A percentile compares a stretch with the other conserved stretches of the same genome.
Conservation (phyloP, 2,113 vertebrate genomes). For the Stercorarius parasiticus region DNA sequence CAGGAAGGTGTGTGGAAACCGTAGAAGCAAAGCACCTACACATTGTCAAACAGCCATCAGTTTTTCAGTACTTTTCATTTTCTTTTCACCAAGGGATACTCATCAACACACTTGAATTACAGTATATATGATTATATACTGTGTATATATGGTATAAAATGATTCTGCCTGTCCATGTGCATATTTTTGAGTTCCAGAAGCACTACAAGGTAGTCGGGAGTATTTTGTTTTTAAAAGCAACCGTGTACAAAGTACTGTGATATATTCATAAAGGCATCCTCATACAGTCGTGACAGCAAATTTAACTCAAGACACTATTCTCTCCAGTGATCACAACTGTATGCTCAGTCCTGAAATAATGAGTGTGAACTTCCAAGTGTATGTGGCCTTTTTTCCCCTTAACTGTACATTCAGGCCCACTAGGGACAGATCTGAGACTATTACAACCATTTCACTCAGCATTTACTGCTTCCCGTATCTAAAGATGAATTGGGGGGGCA, state of each 20-base stretch:
- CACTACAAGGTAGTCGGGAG: not conserved
- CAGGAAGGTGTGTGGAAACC: not conserved
- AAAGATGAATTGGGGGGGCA: not conserved
- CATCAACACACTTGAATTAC: not conserved
- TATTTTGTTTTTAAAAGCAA: not conserved
- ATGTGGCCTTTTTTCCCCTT: not conserved
- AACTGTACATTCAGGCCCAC: not conserved
- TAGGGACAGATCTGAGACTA: constrained; percentile 18
- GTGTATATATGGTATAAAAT: not conserved
- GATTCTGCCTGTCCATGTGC: not conserved
- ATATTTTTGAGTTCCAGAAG: not conserved
- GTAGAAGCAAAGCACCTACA: not conserved
- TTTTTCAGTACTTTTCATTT: not conserved
- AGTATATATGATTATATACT: not conserved
- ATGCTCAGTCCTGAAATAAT: constrained; percentile 20
- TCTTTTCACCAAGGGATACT: not conserved
- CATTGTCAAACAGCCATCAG: not conserved
- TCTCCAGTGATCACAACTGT: not conserved
- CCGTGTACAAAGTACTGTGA: not conserved
- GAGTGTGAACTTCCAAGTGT: not conserved
- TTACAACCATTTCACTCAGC: constrained; percentile 7
- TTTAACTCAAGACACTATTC: not conserved
- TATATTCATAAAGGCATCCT: not conserved
- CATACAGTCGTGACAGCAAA: not conserved
- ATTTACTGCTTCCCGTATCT: not conserved